Evolutionary conservation across 1,140 invertebrate genomes (phyloP).

Genomic region (Cyclargus thomasi): DNA sequence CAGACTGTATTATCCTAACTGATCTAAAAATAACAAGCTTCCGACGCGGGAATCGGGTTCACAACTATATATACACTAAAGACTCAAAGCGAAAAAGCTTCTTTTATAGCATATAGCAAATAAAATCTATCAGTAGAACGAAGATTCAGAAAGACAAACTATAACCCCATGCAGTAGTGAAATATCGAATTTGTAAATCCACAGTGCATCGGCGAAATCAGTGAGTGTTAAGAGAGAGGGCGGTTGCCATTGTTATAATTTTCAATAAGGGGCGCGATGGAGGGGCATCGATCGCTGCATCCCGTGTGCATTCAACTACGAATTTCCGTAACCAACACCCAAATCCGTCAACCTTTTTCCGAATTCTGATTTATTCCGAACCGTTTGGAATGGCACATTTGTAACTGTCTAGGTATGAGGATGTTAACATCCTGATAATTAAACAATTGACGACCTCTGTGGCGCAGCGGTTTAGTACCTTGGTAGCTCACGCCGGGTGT

Average conservation of each 20-base stretch:
- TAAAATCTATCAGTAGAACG: not conserved
- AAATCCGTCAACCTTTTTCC: slow-evolving; percentile 15
- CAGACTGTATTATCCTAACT: too few species aligned
- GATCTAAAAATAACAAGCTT: too few species aligned
- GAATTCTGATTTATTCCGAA: not conserved
- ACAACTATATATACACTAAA: too few species aligned
- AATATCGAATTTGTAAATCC: slow-evolving; percentile 36
- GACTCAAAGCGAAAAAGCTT: too few species aligned
- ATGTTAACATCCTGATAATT: too few species aligned
- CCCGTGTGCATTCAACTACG: slow-evolving; percentile 61
- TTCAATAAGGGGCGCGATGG: slow-evolving; percentile 73
- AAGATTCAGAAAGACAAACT: not conserved
- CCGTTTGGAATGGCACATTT: not conserved
- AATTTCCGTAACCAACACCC: slow-evolving; percentile 40
- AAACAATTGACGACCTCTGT: too few species aligned
- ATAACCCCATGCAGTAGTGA: not conserved
- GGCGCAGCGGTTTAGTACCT: too few species aligned
- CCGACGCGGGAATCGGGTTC: too few species aligned
- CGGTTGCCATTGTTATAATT: slow-evolving; percentile 73
- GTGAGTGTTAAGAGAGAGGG: slow-evolving; percentile 71
- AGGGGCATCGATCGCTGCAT: slow-evolving; percentile 66
- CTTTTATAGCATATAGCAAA: too few species aligned
- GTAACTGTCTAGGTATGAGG: too few species aligned
- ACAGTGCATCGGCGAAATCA: slow-evolving; percentile 61
- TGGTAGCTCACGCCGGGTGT: too few species aligned